Base-by-base conservation (phyloP, 2,113 vertebrate species). In the Eonycteris spelaea region DNA sequence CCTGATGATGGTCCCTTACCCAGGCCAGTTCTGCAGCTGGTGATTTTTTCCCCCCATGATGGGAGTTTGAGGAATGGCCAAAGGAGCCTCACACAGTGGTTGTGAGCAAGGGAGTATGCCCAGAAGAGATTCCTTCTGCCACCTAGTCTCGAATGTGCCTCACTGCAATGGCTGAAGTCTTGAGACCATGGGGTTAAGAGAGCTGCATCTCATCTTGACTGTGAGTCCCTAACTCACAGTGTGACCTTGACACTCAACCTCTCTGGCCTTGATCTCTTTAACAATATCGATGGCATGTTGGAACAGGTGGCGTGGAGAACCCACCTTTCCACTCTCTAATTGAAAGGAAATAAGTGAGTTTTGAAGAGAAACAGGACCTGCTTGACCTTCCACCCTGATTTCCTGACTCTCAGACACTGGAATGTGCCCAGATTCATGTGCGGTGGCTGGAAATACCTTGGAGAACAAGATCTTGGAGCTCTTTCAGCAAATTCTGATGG, bases 391-490 rank as follows among this genome's bases (percentile, higher is more conserved):
- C 48, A 45, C 26, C 87, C 21, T 6, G 53, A 24, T 18, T 35
- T 67, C 84, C 75, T 67, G 65, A 13, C 16, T 35, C 68, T 83
- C 88, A 0, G 12, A n/a, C 35, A 22, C 45, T 80, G 93, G 74
- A 33, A 43, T 86, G 33, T 3, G 15, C 61, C 91, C 87, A 84
- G 87, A 80, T 57, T 10, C 9, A 0, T 1, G 28, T 4, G 51
- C 43, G 15, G 63, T 11, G 85, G 43, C 95, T 78, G 63, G 65
- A 94, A 96, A 97, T 98, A 99, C 99, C 99, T 98, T 99, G 98
- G 79, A 98, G 97, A 33, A 99, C 99, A 13, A 99, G 99, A 95
- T 99, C 99, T 97, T 99, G 99, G 95, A 99, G 99, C 97, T 99
- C 99, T 96, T 98, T 99, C 96, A 99, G 97, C 88, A 99, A 98